phyloP scores from a whole-genome alignment of 1,140 invertebrate species.

The Coboldia fuscipes region DNA sequence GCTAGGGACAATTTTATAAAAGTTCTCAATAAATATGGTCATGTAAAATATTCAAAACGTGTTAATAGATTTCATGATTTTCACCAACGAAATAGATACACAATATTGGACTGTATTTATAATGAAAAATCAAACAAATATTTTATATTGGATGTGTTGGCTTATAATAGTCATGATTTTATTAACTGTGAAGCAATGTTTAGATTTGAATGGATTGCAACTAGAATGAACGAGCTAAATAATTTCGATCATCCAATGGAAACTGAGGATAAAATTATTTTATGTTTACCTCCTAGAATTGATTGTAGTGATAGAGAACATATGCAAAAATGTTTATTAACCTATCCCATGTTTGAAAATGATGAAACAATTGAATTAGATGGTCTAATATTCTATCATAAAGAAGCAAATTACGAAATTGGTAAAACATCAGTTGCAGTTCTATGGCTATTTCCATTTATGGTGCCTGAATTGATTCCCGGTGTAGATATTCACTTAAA shows the following conservation, averaged over 20 bases:
- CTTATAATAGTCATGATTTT: constrained; percentile 56
- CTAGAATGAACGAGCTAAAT: constrained; percentile 9
- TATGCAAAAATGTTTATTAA: background rate
- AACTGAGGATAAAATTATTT: too few relatives aligned
- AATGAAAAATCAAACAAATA: constrained; percentile 34
- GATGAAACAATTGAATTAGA: constrained; percentile 30
- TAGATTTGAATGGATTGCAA: constrained; percentile 15
- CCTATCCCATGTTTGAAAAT: constrained; percentile 10
- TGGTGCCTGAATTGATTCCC: constrained; percentile 63
- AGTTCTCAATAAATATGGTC: constrained; percentile 46
- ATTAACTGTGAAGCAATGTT: constrained; percentile 45
- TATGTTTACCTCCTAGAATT: too few relatives aligned
- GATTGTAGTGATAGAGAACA: background rate
- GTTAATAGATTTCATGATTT: too few relatives aligned
- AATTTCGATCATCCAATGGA: constrained; percentile 10
- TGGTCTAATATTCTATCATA: constrained; percentile 67
- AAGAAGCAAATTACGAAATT: constrained; percentile 47
- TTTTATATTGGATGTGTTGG: constrained; percentile 62
- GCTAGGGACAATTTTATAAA: constrained; percentile 48
- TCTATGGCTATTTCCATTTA: constrained; percentile 70
- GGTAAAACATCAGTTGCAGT: constrained; percentile 68
- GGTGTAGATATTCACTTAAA: constrained; percentile 20
- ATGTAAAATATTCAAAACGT: too few relatives aligned
- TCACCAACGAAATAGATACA: constrained; percentile 11
- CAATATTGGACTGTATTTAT: constrained; percentile 64